Percentiles rank a stretch among this genome's conserved stretches.
Evolutionary conservation across 2,797 vertebrate species (phyloP).

Genomic region (Rhinoraja longicauda): DNA sequence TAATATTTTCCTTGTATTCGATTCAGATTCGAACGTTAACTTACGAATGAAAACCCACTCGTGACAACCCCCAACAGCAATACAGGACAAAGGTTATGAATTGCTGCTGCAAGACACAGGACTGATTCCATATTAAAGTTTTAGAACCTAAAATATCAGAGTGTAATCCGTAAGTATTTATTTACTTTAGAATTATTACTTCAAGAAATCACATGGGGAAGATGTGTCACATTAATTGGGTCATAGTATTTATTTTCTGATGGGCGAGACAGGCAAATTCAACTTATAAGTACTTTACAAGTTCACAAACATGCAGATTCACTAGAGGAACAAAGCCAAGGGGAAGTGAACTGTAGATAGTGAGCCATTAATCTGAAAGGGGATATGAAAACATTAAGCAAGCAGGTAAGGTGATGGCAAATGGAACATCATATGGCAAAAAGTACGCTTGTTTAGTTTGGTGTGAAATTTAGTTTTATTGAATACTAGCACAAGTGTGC

Average conservation of each 20-base stretch:
- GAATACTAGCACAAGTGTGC: too few relatives aligned
- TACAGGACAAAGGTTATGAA: not conserved
- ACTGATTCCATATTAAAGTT: not conserved
- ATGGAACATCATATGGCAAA: too few relatives aligned
- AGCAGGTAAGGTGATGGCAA: too few relatives aligned
- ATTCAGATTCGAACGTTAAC: not conserved
- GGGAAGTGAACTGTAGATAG: too few relatives aligned
- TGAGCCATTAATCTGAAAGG: too few relatives aligned
- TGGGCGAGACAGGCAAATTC: not conserved
- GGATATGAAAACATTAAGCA: too few relatives aligned
- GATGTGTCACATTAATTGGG: not conserved
- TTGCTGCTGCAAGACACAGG: conserved; percentile 2
- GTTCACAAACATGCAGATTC: not conserved
- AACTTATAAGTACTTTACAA: not conserved
- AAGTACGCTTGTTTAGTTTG: too few relatives aligned
- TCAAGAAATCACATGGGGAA: not conserved
- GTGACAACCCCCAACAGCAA: not conserved
- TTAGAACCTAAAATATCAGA: not conserved
- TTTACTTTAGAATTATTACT: not conserved
- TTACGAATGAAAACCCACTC: not conserved
- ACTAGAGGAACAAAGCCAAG: too few relatives aligned
- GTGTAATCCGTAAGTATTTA: not conserved
- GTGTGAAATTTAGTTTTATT: too few relatives aligned
- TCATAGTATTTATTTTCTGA: not conserved
- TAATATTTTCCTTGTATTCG: not conserved